Evolutionary conservation across 2,113 vertebrate species (phyloP).

Genomic region (Nothocercus julius): DNA sequence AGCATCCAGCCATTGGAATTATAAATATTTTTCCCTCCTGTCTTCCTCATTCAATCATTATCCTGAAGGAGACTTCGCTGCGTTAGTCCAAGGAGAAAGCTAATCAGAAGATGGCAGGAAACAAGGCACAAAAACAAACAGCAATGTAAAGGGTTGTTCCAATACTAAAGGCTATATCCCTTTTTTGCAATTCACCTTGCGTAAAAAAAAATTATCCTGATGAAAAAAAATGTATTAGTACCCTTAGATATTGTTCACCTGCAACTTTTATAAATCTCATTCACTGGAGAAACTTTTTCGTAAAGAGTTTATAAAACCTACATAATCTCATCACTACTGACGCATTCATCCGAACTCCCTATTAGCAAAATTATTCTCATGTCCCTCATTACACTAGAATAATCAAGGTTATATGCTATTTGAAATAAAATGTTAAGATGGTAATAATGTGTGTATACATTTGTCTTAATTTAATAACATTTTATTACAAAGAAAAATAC

Average conservation of each 20-base stretch:
- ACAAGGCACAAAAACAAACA: not conserved
- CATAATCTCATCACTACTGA: not conserved
- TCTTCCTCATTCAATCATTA: not conserved
- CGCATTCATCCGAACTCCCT: not conserved
- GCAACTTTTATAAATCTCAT: not conserved
- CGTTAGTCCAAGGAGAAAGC: not conserved
- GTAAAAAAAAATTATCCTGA: not conserved
- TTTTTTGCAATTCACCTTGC: not conserved
- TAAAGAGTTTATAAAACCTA: not conserved
- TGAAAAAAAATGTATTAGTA: not conserved
- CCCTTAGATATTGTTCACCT: not conserved
- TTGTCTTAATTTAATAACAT: conserved; percentile 42
- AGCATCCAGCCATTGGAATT: not conserved
- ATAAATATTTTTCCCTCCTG: not conserved
- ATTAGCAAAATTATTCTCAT: conserved; percentile 14
- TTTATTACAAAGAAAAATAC: conserved; percentile 46
- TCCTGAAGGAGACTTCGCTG: not conserved
- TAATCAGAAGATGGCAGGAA: not conserved
- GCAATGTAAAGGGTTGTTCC: not conserved
- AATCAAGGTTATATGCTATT: conserved; percentile 1
- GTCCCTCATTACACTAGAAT: conserved; percentile 20
- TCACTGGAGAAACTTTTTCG: not conserved
- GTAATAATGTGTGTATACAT: not conserved
- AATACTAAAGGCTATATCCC: not conserved
- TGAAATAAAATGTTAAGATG: conserved; percentile 22